Evolutionary conservation across 2,113 vertebrate species (phyloP).

Genomic region (Phalacrocorax aristotelis): DNA sequence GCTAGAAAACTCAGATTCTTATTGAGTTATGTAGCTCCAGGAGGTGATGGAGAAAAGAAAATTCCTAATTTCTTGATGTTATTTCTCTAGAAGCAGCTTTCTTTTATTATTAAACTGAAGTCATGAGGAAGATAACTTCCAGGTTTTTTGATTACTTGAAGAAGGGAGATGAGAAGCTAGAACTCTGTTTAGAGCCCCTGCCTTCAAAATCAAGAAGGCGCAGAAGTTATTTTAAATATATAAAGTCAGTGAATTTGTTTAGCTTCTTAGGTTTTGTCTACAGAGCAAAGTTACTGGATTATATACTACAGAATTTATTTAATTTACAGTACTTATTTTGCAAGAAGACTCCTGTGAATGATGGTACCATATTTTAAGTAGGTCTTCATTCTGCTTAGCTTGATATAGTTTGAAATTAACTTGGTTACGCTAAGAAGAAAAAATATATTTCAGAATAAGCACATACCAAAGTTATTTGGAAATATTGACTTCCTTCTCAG

Average conservation of each 20-base stretch:
- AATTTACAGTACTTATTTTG: neutral
- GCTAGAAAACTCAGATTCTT: neutral
- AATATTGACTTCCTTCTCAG: neutral
- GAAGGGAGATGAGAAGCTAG: neutral
- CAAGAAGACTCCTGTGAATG: neutral
- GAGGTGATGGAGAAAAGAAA: neutral
- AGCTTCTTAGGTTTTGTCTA: neutral
- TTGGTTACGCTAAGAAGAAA: neutral
- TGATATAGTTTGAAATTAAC: constrained; percentile 1
- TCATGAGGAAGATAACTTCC: neutral
- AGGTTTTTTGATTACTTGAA: neutral
- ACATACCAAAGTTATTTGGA: neutral
- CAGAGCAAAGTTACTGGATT: neutral
- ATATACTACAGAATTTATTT: neutral
- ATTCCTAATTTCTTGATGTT: neutral
- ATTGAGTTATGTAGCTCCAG: neutral
- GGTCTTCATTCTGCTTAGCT: neutral
- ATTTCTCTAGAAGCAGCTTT: neutral
- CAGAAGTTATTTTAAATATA: neutral
- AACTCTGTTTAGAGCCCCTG: neutral
- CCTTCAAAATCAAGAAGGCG: neutral
- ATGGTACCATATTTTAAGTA: neutral
- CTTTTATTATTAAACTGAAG: neutral
- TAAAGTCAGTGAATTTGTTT: neutral
- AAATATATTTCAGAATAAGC: neutral